Percentiles rank a stretch among this genome's conserved stretches.
These are phyloP conservation scores for Candidula unifasciata DNA, from an alignment of 2,888 invertebrate species.

Conservation along the genomic window DNA sequence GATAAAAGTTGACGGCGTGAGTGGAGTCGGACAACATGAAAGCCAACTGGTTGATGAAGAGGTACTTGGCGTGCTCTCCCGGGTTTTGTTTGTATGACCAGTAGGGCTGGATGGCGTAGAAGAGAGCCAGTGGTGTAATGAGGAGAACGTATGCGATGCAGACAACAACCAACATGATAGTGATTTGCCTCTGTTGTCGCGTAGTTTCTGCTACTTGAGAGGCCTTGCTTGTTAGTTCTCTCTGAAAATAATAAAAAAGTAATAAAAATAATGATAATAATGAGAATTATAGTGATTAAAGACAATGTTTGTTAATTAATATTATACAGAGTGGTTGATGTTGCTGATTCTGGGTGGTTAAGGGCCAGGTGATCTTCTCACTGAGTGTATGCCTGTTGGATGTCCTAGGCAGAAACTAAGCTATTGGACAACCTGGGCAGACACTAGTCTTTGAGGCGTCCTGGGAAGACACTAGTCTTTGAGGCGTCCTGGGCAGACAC, in stretches of 20 bases:
- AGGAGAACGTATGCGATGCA: slow-evolving; percentile 66
- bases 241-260: background rate
- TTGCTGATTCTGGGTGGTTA: too few species aligned
- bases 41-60: slow-evolving; percentile 55
- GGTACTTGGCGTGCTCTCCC: slow-evolving; percentile 58
- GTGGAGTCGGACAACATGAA: slow-evolving; percentile 52
- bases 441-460: too few species aligned
- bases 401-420: too few species aligned
- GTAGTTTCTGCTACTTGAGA: slow-evolving; percentile 60
- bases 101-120: slow-evolving; percentile 63
- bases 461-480: too few species aligned
- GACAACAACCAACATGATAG: slow-evolving; percentile 67
- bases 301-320: too few species aligned
- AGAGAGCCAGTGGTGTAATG: slow-evolving; percentile 66
- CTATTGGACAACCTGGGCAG: too few species aligned
- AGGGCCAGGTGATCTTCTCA: too few species aligned
- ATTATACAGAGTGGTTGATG: too few species aligned
- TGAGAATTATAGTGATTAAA: too few species aligned
- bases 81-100: slow-evolving; percentile 58
- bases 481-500: too few species aligned
- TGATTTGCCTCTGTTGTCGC: slow-evolving; percentile 66
- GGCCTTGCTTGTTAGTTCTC: slow-evolving; percentile 46
- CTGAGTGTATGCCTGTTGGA: too few species aligned
- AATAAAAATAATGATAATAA: background rate
- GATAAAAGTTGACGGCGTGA: slow-evolving; percentile 57